These are phyloP conservation scores for Percopsis omiscomaycus DNA, from an alignment of 2,797 vertebrate species.

Conservation along the genomic window DNA sequence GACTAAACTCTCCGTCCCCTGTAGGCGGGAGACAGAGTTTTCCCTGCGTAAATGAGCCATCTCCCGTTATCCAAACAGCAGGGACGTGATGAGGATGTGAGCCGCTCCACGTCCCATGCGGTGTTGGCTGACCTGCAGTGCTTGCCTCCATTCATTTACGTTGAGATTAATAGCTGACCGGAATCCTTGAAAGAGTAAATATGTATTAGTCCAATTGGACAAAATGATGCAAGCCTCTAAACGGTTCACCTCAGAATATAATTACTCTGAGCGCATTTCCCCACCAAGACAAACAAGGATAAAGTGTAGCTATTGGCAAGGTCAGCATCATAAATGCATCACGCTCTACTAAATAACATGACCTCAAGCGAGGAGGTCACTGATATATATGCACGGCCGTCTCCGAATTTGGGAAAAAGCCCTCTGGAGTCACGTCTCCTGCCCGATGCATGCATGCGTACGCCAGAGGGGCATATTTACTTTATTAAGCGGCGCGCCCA, in stretches of 20 bases:
- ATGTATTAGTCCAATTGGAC: slow-evolving; percentile 45
- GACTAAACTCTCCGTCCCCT: slow-evolving; percentile 63
- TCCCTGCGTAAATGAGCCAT: slow-evolving; percentile 74
- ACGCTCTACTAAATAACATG: slow-evolving; percentile 32
- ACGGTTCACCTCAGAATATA: slow-evolving; percentile 30
- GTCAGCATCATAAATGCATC: slow-evolving; percentile 33
- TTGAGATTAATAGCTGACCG: slow-evolving; percentile 43
- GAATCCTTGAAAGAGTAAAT: slow-evolving; percentile 41
- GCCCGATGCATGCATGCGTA: slow-evolving; percentile 53
- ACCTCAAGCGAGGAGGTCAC: slow-evolving; percentile 35
- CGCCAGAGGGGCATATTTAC: slow-evolving; percentile 64
- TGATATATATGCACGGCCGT: slow-evolving; percentile 39
- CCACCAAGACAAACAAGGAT: slow-evolving; percentile 62
- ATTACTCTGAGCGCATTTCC: slow-evolving; percentile 43
- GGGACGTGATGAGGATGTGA: slow-evolving; percentile 62
- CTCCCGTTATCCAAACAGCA: slow-evolving; percentile 72
- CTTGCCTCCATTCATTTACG: slow-evolving; percentile 56
- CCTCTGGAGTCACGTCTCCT: slow-evolving; percentile 36
- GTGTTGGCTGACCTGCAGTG: slow-evolving; percentile 51
- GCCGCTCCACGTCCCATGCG: slow-evolving; percentile 47
- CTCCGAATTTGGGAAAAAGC: slow-evolving; percentile 11
- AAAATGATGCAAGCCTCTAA: slow-evolving; percentile 52
- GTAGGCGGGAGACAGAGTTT: slow-evolving; percentile 65
- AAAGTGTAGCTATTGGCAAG: slow-evolving; percentile 49
- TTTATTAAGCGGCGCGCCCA: slow-evolving; percentile 66